Evolutionary conservation across 2,797 vertebrate genomes (phyloP), one percentile per base, ranked within the genome.

Genomic region (Apogon hyalosoma): DNA sequence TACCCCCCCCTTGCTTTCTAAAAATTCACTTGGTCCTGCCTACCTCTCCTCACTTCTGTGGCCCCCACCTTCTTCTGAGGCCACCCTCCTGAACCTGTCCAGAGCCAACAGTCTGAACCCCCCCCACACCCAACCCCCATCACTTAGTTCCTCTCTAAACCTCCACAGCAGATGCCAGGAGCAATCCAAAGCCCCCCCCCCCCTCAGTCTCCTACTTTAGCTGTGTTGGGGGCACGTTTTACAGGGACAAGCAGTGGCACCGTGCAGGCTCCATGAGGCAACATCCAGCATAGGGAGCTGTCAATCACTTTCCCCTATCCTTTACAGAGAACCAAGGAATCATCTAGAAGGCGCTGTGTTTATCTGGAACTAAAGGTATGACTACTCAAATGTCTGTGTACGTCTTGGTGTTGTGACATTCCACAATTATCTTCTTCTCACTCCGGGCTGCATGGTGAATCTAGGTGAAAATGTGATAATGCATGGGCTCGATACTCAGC

Each of bases 361-460:
- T 36, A 1, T 49, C 72, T 62, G 73, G 49, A 82, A 38, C 12
- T 19, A 38, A 77, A 89, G 90, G 89, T 91, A 88, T 1, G 51
- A 12, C 13, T 3, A 7, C 28, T 47, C 0, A 40, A 52, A 21
- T 46, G 18, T 50, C n/a, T 64, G n/a, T 31, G 14, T 4, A 0
- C 18, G 16, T 58, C 47, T 67, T 14, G 7, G 12, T 14, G 43
- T 8, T 9, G 41, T 42, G 21, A 46, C 51, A 31, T 4, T 6
- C 13, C 31, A 3, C 0, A 11, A 11, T 45, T 19, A 4, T 42
- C 14, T 18, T 64, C 28, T 51, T 5, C 24, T 36, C n/a, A 4
- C 16, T 51, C 1, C 11, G 7, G 4, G 11, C 28, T 45, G 21
- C 9, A 13, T 43, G 41, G 48, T 1, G 2, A 10, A 31, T 39